Evolutionary conservation across 2,888 invertebrate species (phyloP).

Genomic region (Plemyria rubiginata): DNA sequence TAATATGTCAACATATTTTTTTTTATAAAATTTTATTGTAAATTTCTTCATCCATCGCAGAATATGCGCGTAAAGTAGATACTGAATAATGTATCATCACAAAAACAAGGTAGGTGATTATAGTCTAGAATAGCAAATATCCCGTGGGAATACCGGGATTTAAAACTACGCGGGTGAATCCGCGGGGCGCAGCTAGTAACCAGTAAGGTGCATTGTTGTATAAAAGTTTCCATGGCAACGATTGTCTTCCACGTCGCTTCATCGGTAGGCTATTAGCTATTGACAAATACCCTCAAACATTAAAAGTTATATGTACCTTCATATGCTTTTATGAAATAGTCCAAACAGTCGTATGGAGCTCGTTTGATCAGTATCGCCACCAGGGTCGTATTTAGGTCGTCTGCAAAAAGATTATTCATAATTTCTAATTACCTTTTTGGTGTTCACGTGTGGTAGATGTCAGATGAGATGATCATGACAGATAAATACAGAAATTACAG

Average conservation of each 20-base stretch:
- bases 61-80: neutral
- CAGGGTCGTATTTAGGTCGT: slow-evolving; percentile 17
- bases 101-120: neutral
- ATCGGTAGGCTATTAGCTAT: slow-evolving; percentile 73
- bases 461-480: too few relatives aligned
- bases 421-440: too few relatives aligned
- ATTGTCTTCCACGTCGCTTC: slow-evolving; percentile 74
- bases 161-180: too few relatives aligned
- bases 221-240: slow-evolving; percentile 67
- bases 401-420: too few relatives aligned
- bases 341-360: slow-evolving; percentile 62
- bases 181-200: too few relatives aligned
- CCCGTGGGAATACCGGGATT: too few relatives aligned
- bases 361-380: slow-evolving; percentile 55
- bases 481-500: too few relatives aligned
- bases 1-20: too few relatives aligned
- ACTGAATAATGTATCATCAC: neutral
- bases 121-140: too few relatives aligned
- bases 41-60: neutral
- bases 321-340: slow-evolving; percentile 55
- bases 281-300: slow-evolving; percentile 71
- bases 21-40: too few relatives aligned
- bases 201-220: slow-evolving; percentile 63
- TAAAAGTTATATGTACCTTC: slow-evolving; percentile 48
- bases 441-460: too few relatives aligned